These are phyloP conservation scores for Trichechus manatus DNA, from an alignment of 2,113 vertebrate genomes.

Conservation along the genomic window DNA sequence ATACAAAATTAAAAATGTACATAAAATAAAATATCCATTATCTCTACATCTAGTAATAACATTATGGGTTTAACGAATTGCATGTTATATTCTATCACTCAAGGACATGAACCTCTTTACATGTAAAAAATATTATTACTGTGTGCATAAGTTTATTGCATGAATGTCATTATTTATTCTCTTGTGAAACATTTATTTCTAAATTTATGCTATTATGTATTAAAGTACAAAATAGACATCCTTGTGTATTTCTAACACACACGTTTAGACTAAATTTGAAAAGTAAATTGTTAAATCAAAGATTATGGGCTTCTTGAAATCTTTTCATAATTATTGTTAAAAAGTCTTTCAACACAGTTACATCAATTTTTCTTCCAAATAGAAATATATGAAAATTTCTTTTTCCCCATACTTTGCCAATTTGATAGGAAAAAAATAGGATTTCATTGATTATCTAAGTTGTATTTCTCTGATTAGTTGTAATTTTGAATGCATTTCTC, in stretches of 20 bases:
- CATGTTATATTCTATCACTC: background rate
- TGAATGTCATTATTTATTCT: background rate
- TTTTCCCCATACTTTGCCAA: background rate
- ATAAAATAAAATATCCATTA: background rate
- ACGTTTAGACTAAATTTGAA: conserved; percentile 5
- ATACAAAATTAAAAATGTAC: background rate
- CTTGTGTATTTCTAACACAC: background rate
- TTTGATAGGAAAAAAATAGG: background rate
- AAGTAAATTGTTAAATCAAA: conserved; percentile 7
- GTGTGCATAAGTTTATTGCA: background rate
- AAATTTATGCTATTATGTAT: background rate
- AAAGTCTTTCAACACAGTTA: background rate
- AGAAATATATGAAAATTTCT: background rate
- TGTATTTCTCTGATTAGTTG: background rate
- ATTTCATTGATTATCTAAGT: background rate
- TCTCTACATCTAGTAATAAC: background rate
- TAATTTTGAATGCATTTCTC: background rate
- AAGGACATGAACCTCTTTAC: background rate
- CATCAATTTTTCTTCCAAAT: background rate
- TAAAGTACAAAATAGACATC: background rate
- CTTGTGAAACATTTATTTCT: background rate
- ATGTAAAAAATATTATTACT: background rate
- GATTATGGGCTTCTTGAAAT: background rate
- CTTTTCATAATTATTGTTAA: background rate
- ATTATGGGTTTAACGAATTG: background rate